A percentile compares a stretch with the other conserved stretches of the same genome.
phyloP scores from a whole-genome alignment of 2,888 invertebrate species.

The Ctena decussata region DNA sequence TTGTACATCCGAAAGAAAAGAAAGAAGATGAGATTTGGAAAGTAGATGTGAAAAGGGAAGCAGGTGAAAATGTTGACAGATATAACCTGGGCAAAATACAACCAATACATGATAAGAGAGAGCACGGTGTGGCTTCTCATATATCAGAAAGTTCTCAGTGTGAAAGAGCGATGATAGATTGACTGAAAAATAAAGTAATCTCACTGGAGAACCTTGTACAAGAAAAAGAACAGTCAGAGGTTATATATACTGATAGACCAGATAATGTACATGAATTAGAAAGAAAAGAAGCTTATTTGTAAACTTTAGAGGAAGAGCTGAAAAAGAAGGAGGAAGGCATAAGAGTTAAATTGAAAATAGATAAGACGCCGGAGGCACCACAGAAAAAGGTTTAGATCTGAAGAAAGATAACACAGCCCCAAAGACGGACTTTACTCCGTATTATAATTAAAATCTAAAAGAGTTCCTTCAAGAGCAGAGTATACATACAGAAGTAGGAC shows the following conservation, averaged over 20 bases:
- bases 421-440: no score
- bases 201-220: not conserved
- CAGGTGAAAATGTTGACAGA: not conserved
- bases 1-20: not conserved
- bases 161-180: not conserved
- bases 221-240: not conserved
- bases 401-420: not conserved
- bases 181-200: not conserved
- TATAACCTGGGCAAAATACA: not conserved
- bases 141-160: not conserved
- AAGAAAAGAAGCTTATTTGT: not conserved
- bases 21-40: no score
- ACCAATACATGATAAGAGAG: not conserved
- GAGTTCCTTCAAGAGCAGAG: no score
- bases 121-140: not conserved
- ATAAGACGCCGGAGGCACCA: not conserved
- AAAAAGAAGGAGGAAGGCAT: not conserved
- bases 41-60: not conserved
- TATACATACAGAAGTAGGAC: no score
- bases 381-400: not conserved
- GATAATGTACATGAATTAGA: not conserved
- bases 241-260: no score
- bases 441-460: no score
- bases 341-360: not conserved
- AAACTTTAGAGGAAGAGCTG: not conserved